Evolutionary conservation across 1,140 invertebrate genomes (phyloP).

Genomic region (Drosophila insularis): DNA sequence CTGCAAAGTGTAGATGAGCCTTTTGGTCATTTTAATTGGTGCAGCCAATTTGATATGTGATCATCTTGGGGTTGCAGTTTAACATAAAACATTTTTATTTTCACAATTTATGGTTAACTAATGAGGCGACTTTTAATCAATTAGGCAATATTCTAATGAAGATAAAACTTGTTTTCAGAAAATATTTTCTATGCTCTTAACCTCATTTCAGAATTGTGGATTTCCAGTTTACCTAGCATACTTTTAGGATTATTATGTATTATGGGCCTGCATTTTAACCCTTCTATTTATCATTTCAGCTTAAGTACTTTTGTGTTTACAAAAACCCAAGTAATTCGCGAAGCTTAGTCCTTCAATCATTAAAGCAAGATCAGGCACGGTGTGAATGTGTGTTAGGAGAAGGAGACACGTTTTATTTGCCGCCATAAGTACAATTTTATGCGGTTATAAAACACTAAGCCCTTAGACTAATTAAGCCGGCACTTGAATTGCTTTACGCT

Average conservation of each 20-base stretch:
- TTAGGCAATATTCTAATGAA: neutral
- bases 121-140: slow-evolving; percentile 23
- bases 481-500: slow-evolving; percentile 17
- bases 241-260: slow-evolving; percentile 40
- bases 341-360: neutral
- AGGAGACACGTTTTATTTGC: no score
- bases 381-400: neutral
- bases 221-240: slow-evolving; percentile 26
- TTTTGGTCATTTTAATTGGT: slow-evolving; percentile 73
- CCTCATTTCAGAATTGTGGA: neutral
- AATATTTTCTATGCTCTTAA: neutral
- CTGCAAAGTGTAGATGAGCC: slow-evolving; percentile 50
- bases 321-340: neutral
- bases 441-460: neutral
- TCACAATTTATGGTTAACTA: neutral
- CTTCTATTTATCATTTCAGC: neutral
- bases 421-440: neutral
- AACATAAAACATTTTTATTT: neutral
- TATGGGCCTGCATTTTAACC: neutral
- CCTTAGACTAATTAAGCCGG: neutral
- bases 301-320: neutral
- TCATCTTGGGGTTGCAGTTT: neutral
- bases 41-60: slow-evolving; percentile 45
- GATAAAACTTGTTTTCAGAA: slow-evolving; percentile 13
- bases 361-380: neutral